These are phyloP conservation scores for Myiozetetes cayanensis DNA, from an alignment of 2,113 vertebrate species.

Conservation along the genomic window DNA sequence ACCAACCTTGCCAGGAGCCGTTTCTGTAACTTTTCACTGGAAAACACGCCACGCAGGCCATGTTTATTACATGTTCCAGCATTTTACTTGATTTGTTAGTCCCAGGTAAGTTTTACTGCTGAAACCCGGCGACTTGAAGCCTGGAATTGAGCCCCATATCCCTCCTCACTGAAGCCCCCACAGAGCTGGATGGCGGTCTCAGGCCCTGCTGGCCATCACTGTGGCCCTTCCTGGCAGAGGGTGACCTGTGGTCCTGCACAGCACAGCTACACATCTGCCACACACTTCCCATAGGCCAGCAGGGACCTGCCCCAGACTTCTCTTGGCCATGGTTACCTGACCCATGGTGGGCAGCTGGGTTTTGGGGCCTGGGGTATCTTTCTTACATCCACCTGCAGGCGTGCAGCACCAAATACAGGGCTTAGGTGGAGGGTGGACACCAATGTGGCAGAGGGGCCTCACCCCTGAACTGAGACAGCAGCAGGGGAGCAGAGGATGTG, in stretches of 20 bases:
- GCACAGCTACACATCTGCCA: fast-evolving
- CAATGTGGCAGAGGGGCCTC: not conserved
- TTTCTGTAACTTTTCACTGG: slow-evolving; percentile 53
- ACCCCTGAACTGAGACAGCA: fast-evolving
- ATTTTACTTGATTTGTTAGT: slow-evolving; percentile 50
- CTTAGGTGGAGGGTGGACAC: fast-evolving
- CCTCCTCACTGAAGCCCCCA: not conserved
- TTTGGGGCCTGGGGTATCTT: fast-evolving
- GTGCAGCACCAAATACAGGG: fast-evolving
- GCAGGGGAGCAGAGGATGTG: fast-evolving
- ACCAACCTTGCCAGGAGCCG: slow-evolving; percentile 56
- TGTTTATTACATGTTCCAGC: slow-evolving; percentile 59
- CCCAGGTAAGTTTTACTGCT: slow-evolving; percentile 60
- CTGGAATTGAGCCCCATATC: not conserved
- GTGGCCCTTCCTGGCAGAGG: fast-evolving
- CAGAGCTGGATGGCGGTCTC: fast-evolving
- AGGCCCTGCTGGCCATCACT: not conserved
- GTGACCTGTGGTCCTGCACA: fast-evolving
- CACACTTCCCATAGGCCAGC: fast-evolving
- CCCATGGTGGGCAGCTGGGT: fast-evolving
- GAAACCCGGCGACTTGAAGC: not conserved
- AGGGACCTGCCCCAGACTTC: fast-evolving
- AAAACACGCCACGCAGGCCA: not conserved
- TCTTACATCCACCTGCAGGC: too few species aligned
- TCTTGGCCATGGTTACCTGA: fast-evolving